Evolutionary conservation across 1,140 invertebrate species (phyloP).

Genomic region (Linepithema humile): DNA sequence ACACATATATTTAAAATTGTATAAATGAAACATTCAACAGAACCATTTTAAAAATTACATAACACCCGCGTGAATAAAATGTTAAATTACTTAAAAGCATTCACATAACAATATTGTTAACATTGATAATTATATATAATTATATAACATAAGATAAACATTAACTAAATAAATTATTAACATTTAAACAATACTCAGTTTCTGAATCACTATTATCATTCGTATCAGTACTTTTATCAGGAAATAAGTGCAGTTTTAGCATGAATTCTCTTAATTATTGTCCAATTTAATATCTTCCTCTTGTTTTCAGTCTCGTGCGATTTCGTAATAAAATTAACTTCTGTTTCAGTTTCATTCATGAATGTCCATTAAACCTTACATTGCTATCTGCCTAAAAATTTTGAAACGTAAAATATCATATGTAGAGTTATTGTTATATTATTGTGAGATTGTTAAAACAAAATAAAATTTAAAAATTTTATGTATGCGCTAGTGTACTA

Average conservation of each 20-base stretch:
- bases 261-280: conserved; percentile 67
- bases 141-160: conserved; percentile 3
- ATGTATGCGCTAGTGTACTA: not conserved
- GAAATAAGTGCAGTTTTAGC: conserved; percentile 54
- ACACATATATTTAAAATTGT: conserved; percentile 29
- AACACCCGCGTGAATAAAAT: no score
- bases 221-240: not conserved
- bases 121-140: conserved; percentile 17
- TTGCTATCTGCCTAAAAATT: conserved; percentile 59
- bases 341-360: not conserved
- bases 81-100: conserved; percentile 11
- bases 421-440: not conserved
- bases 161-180: conserved; percentile 4
- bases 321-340: not conserved
- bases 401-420: conserved; percentile 2
- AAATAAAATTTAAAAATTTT: not conserved
- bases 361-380: not conserved
- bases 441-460: not conserved
- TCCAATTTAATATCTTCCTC: conserved; percentile 41
- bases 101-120: not conserved
- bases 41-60: not conserved
- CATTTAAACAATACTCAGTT: conserved; percentile 6
- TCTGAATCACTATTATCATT: not conserved
- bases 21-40: not conserved
- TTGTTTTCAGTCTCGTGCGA: not conserved